These are phyloP conservation scores for Ceratosolen fusciceps DNA, from an alignment of 1,140 invertebrate species.

Conservation along the genomic window DNA sequence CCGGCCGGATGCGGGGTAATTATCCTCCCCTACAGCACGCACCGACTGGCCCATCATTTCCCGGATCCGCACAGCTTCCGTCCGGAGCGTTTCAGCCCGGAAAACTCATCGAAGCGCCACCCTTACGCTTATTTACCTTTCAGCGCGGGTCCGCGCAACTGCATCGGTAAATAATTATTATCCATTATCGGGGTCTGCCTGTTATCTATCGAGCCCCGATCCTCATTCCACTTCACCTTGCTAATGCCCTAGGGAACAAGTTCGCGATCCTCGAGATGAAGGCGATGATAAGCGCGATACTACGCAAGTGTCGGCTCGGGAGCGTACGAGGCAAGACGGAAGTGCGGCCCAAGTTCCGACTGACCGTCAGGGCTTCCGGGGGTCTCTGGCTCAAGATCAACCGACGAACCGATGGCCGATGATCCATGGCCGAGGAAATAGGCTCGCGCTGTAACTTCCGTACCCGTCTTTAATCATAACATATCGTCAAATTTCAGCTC, in stretches of 20 bases:
- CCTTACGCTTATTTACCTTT: slow-evolving; percentile 80
- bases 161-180: slow-evolving; percentile 72
- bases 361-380: slow-evolving; percentile 73
- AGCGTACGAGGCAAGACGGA: slow-evolving; percentile 70
- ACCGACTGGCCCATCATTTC: slow-evolving; percentile 77
- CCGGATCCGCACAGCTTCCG: slow-evolving; percentile 81
- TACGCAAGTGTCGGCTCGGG: slow-evolving; percentile 74
- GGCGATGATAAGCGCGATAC: slow-evolving; percentile 76
- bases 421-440: slow-evolving; percentile 8
- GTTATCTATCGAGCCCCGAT: neutral
- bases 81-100: slow-evolving; percentile 79
- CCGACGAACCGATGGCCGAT: slow-evolving; percentile 46
- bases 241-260: slow-evolving; percentile 72
- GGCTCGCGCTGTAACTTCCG: too few species aligned
- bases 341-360: slow-evolving; percentile 69
- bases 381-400: slow-evolving; percentile 72
- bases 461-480: too few species aligned
- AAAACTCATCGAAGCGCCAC: slow-evolving; percentile 72
- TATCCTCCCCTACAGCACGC: slow-evolving; percentile 75
- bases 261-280: slow-evolving; percentile 84
- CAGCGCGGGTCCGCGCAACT: slow-evolving; percentile 79
- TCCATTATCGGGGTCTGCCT: slow-evolving; percentile 73
- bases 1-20: slow-evolving; percentile 68
- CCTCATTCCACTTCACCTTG: too few species aligned
- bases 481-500: too few species aligned